phyloP scores from a whole-genome alignment of 1,140 invertebrate genomes.

The Drosophila lini region DNA sequence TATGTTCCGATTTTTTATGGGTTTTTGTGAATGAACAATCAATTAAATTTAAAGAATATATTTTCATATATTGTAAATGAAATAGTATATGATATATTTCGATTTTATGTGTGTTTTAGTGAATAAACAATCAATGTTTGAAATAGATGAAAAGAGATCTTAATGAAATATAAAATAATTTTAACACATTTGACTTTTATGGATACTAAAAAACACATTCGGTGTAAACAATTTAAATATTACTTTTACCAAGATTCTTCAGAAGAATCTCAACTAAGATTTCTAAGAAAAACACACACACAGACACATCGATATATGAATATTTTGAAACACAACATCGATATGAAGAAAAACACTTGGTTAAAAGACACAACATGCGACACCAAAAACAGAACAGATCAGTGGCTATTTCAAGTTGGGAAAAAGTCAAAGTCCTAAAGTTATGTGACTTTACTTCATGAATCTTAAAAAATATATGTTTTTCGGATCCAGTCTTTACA shows the following conservation, averaged over 20 bases:
- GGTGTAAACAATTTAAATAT: background rate
- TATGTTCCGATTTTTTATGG: background rate
- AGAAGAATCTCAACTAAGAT: background rate
- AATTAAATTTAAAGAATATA: background rate
- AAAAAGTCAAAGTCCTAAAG: background rate
- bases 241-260: background rate
- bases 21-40: background rate
- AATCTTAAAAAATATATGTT: background rate
- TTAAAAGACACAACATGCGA: slow-evolving; percentile 58
- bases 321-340: slow-evolving; percentile 44
- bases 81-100: background rate
- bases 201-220: slow-evolving; percentile 1
- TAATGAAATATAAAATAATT: too few species aligned
- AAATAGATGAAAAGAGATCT: too few species aligned
- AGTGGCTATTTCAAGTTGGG: background rate
- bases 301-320: slow-evolving; percentile 3
- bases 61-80: background rate
- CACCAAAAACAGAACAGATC: slow-evolving; percentile 31
- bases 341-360: slow-evolving; percentile 16
- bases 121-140: background rate
- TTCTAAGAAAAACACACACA: background rate
- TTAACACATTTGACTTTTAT: background rate
- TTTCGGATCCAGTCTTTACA: background rate
- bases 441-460: too few species aligned
- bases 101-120: background rate